Percentiles rank a stretch among this genome's conserved stretches.
Conservation (phyloP, 2,888 invertebrate species). For the Lamproptera curius region DNA sequence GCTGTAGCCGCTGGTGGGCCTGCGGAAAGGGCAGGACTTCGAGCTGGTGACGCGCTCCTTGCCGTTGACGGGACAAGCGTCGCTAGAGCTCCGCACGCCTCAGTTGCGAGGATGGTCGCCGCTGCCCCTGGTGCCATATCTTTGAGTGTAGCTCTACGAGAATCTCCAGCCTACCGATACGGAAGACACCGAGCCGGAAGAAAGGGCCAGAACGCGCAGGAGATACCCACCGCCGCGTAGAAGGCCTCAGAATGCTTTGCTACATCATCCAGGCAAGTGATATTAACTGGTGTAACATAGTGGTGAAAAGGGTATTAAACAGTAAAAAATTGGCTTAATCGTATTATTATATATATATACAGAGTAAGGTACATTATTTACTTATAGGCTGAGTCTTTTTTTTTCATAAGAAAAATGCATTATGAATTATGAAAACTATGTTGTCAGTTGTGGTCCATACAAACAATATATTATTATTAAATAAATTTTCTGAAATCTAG, state of each 20-base stretch:
- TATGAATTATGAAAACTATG: no score
- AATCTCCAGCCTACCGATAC: slow-evolving; percentile 67
- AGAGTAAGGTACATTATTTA: no score
- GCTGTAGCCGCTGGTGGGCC: slow-evolving; percentile 92
- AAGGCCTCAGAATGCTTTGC: slow-evolving; percentile 52
- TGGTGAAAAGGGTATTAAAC: not conserved
- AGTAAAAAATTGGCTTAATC: no score
- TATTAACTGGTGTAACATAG: not conserved
- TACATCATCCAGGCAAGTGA: slow-evolving; percentile 58
- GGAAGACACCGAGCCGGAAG: slow-evolving; percentile 70
- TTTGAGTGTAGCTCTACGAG: slow-evolving; percentile 87
- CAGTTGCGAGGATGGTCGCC: slow-evolving; percentile 94
- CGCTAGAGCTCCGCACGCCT: slow-evolving; percentile 94
- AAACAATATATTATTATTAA: no score
- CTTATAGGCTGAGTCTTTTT: no score
- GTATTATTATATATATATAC: no score
- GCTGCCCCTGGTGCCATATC: slow-evolving; percentile 89
- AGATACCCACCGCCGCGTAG: slow-evolving; percentile 65
- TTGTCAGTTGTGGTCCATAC: no score
- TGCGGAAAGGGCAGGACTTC: slow-evolving; percentile 92
- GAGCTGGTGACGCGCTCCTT: slow-evolving; percentile 94
- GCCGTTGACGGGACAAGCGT: slow-evolving; percentile 95
- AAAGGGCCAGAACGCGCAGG: slow-evolving; percentile 57
- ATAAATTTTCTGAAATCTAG: no score
- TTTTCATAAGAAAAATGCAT: no score